Evolutionary conservation across 2,113 vertebrate species (phyloP), one percentile per base, ranked within the genome.

Genomic region (Labeo catla): DNA sequence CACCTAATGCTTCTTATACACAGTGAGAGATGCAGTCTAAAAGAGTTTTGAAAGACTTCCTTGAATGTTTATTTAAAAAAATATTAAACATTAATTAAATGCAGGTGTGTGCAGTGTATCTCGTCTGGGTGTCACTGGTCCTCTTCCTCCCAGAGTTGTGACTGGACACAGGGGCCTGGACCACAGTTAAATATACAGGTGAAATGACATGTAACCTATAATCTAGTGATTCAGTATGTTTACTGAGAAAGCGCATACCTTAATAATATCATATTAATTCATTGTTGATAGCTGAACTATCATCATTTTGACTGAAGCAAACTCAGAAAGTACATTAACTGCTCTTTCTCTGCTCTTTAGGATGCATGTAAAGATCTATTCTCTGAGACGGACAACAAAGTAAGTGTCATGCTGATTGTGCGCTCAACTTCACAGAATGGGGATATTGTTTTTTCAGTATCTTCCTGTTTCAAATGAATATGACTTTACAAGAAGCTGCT

Each of bases 81-180:
- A 39, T 39, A 39, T 39, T 39, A 39, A 39, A 39, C 5, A 39
- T 39, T 1, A 39, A 39, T 61, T 61, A 65, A 68, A 52, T 47
- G 39, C 73, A 93, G 91, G 66, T 93, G 91, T 87, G 54, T 39
- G 39, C 39, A 39, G 39, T 39, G 39, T 39, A 39, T 39, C 39
- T 39, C 39, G 3, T 39, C 84, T 77, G 92, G 92, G 9, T 93
- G 91, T 84, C 19, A 80, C 28, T 93, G 91, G 91, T 86, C 87
- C 11, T 34, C 19, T 10, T 54, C 54, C 39, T 16, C 9, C 10
- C 15, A 82, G 28, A 23, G 1, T 0, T 91, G 90, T 80, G 81
- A 61, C 43, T 91, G 87, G 87, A 65, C 28, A 23, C 16, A 16
- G n/a, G 34, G 6, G 39, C 3, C 7, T 66, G 23, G 12, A 6